These are phyloP conservation scores for Limosa lapponica DNA, from an alignment of 2,797 vertebrate species.

Conservation along the genomic window DNA sequence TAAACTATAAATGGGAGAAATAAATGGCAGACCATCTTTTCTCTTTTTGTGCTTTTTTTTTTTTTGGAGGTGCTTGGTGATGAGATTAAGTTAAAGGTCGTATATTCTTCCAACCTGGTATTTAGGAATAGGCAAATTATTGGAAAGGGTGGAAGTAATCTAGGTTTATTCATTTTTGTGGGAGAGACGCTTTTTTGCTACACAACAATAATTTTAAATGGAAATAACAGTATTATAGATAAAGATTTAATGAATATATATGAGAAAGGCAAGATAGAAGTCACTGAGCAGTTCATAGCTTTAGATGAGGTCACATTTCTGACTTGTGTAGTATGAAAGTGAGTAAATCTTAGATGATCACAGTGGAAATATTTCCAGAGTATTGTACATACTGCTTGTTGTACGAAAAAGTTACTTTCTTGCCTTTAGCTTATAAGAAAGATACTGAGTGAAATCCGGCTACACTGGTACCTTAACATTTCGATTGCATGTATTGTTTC, in stretches of 20 bases:
- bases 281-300: conserved; percentile 17
- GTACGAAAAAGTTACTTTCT: neutral
- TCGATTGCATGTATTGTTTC: neutral
- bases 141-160: conserved; percentile 24
- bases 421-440: neutral
- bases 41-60: neutral
- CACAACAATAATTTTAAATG: neutral
- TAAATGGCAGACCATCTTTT: conserved; percentile 26
- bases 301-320: conserved; percentile 45
- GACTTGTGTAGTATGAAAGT: conserved; percentile 26
- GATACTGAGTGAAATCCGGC: neutral
- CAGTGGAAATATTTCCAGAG: neutral
- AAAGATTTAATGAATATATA: conserved; percentile 68
- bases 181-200: conserved; percentile 10
- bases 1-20: conserved; percentile 47
- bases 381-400: neutral
- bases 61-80: neutral
- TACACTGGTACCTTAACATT: neutral
- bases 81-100: conserved; percentile 22
- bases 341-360: conserved; percentile 32
- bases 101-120: neutral
- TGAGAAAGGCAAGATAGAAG: conserved; percentile 53
- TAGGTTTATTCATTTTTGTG: conserved; percentile 35
- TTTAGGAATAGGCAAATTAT: conserved; percentile 33
- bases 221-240: neutral